A percentile compares a stretch with the other conserved stretches of the same genome.
Conservation (phyloP, 2,113 vertebrate species). For the Pimephales promelas region DNA sequence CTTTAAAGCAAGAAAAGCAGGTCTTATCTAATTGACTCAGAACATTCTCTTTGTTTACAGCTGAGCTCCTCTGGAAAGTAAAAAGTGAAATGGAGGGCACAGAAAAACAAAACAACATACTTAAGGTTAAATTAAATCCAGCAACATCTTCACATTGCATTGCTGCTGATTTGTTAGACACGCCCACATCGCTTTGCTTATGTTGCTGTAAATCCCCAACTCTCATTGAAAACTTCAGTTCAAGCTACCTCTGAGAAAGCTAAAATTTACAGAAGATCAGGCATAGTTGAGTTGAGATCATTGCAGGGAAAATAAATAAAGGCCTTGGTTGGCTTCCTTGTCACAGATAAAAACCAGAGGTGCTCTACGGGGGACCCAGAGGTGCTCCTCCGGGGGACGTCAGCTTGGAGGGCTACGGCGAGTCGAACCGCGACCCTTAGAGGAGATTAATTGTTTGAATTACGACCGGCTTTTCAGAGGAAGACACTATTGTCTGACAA, state of each 20-base stretch:
- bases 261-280: conserved; percentile 4
- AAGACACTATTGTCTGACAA: conserved; percentile 52
- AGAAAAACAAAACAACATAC: not conserved
- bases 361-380: too few relatives aligned
- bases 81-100: conserved; percentile 1
- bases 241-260: not conserved
- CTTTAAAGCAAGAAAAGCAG: not conserved
- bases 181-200: not conserved
- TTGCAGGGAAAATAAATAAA: not conserved
- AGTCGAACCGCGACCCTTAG: not conserved
- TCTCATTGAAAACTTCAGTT: not conserved
- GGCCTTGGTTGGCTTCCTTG: conserved; percentile 3
- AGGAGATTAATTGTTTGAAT: conserved; percentile 41
- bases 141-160: not conserved
- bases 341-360: conserved; percentile 54
- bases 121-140: not conserved
- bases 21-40: conserved; percentile 8
- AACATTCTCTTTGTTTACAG: conserved; percentile 5
- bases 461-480: conserved; percentile 32
- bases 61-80: not conserved
- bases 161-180: not conserved
- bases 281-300: conserved; percentile 14
- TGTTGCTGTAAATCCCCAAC: not conserved
- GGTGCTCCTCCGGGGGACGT: not conserved
- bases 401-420: not conserved